phyloP scores from a whole-genome alignment of 2,888 invertebrate genomes.

The Cyclophora punctaria region DNA sequence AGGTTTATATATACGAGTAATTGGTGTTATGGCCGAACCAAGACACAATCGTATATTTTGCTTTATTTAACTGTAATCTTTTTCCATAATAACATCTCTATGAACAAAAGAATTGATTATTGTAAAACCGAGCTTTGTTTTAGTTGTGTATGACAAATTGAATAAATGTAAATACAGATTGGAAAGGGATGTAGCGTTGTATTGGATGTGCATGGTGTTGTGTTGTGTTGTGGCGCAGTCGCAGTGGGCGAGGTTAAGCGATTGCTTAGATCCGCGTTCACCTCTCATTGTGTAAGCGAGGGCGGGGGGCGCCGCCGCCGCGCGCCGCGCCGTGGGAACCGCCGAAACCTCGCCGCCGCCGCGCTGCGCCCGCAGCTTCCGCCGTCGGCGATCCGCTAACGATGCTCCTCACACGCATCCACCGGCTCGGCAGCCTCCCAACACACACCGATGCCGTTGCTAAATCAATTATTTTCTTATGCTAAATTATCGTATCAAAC shows the following conservation, averaged over 20 bases:
- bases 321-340: slow-evolving; percentile 64
- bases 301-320: slow-evolving; percentile 38
- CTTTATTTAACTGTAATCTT: no score
- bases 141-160: slow-evolving; percentile 13
- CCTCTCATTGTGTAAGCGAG: slow-evolving; percentile 71
- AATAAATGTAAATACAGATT: slow-evolving; percentile 17
- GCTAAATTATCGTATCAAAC: slow-evolving; percentile 52
- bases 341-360: slow-evolving; percentile 60
- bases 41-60: no score
- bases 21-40: no score
- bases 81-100: not conserved
- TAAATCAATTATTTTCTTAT: slow-evolving; percentile 57
- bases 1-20: no score
- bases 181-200: slow-evolving; percentile 13
- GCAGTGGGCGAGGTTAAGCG: slow-evolving; percentile 74
- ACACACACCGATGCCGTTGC: slow-evolving; percentile 24
- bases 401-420: slow-evolving; percentile 57
- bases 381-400: slow-evolving; percentile 56
- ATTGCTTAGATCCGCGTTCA: slow-evolving; percentile 76
- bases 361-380: slow-evolving; percentile 59
- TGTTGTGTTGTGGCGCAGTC: slow-evolving; percentile 37
- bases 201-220: slow-evolving; percentile 27
- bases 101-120: slow-evolving; percentile 9
- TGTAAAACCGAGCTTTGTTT: slow-evolving; percentile 4
- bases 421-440: slow-evolving; percentile 29